Conservation (phyloP, 2,113 vertebrate species). For the Empidonax traillii region DNA sequence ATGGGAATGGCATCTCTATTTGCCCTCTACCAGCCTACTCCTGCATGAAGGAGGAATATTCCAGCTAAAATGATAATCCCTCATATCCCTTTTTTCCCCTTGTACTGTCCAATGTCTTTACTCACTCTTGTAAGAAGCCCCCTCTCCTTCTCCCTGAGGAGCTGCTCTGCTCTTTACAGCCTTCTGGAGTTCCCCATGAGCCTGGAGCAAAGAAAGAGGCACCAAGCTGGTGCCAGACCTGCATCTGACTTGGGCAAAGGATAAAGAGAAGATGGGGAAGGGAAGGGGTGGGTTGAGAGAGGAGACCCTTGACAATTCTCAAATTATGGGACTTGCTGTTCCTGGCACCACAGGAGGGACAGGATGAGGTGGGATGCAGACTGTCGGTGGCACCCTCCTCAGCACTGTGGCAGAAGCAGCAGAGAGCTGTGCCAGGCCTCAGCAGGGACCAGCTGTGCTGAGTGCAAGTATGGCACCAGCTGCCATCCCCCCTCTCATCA, state of each 20-base stretch:
- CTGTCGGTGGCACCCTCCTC: too few relatives aligned
- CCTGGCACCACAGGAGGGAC: background rate
- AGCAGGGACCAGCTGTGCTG: background rate
- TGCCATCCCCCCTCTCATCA: background rate
- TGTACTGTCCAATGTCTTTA: background rate
- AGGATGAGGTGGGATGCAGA: background rate
- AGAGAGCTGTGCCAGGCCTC: background rate
- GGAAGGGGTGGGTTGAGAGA: background rate
- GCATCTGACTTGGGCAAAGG: background rate
- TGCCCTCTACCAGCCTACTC: background rate
- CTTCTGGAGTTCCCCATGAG: background rate
- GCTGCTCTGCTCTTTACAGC: background rate
- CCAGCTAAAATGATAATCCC: background rate
- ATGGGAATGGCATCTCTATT: background rate
- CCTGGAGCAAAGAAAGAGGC: background rate
- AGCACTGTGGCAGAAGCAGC: background rate
- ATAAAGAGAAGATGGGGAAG: background rate
- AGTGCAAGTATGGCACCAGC: background rate
- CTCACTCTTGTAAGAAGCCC: background rate
- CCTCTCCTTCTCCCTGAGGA: background rate
- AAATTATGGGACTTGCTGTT: background rate
- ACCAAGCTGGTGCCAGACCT: background rate
- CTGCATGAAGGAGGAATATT: background rate
- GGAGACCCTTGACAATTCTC: background rate
- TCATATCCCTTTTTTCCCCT: fast-evolving